Conservation (phyloP, 2,113 vertebrate genomes). For the Bos taurus region ARS-UCD2.0 NC_037332.1:29679001-29679500, state of each 20-base stretch:
- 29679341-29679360: not conserved
- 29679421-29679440: not conserved
- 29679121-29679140: not conserved
- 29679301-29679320: not conserved
- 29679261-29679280: not conserved
- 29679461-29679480: not conserved
- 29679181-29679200: not conserved
- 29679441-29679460: not conserved
- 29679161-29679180: not conserved
- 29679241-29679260: not conserved
- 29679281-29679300: constrained; percentile 3
- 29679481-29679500: not conserved
- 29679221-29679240: not conserved
- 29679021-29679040: not conserved
- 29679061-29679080: not conserved
- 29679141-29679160: not conserved
- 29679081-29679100: not conserved
- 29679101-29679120: not conserved
- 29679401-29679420: not conserved
- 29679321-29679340: not conserved
- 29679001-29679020: not conserved
- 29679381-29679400: not conserved
- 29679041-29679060: not conserved
- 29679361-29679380: not conserved
- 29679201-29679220: not conserved